Evolutionary conservation across 2,888 invertebrate species (phyloP).

Genomic region (Seladonia tumulorum): DNA sequence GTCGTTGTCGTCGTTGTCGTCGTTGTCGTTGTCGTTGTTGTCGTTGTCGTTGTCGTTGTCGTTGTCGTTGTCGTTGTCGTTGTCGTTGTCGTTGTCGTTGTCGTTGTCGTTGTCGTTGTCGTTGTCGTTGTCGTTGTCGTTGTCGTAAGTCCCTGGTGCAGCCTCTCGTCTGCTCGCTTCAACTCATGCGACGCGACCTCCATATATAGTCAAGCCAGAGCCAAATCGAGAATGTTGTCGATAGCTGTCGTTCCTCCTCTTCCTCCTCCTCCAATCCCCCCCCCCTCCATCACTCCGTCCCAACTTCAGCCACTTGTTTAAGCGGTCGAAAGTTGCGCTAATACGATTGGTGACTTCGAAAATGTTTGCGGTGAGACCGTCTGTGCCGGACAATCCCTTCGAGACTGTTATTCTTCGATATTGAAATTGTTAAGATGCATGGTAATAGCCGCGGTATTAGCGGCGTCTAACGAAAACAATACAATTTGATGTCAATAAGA

Average conservation of each 20-base stretch:
- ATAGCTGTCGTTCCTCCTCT: neutral
- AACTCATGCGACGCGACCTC: neutral
- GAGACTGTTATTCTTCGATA: neutral
- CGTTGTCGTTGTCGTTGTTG: neutral
- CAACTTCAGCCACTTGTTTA: neutral
- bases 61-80: neutral
- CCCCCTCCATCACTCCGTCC: neutral
- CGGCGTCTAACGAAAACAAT: too few relatives aligned
- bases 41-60: neutral
- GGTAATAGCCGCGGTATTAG: too few relatives aligned
- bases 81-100: neutral
- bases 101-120: neutral
- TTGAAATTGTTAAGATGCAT: too few relatives aligned
- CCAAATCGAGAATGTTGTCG: neutral
- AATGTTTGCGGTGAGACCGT: neutral
- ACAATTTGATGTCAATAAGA: too few relatives aligned
- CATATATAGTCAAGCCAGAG: neutral
- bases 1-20: neutral
- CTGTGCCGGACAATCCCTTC: neutral
- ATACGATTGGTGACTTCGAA: neutral
- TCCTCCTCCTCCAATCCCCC: neutral
- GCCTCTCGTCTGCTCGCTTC: neutral
- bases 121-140: too few relatives aligned
- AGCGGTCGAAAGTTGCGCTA: conserved; percentile 3
- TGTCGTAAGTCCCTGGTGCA: neutral